Base-by-base conservation (phyloP, 2,113 vertebrate genomes). In the Oreochromis tanganicae region DNA sequence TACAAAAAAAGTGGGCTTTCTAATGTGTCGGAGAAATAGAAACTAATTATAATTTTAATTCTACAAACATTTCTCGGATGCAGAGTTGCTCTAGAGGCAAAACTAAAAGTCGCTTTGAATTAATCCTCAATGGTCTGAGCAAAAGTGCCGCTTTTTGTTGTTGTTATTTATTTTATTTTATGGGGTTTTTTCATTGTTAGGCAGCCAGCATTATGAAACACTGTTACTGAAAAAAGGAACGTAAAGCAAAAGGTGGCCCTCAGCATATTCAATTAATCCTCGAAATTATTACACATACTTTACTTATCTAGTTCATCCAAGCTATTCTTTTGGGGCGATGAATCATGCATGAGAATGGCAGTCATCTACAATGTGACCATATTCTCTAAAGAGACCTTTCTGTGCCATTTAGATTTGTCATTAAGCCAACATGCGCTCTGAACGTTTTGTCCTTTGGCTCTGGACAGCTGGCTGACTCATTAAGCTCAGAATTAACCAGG, bases 31-130 rank as follows among this genome's bases (percentile, higher is more conserved):
- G 54, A 59, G 61, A 41, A 86, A 88, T 50, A 81, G 81, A 92
- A 55, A 59, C 63, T 87, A 88, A 92, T 94, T 90, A 84, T 52
- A 87, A 85, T 82, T 88, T 87, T 78, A 55, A 54, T 83, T 87
- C 87, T 27, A 82, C 81, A 93, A 89, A 89, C 36, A 91, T 78
- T 86, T 88, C 24, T 79, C 43, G 16, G 38, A 87, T 66, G 81
- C 61, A 57, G 59, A 83, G 86, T 87, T 50, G 81, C 56, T 85
- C 81, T 85, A 83, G 29, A 82, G 61, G 55, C 54, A 36, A 43
- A 83, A 19, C 14, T 66, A 85, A 85, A 83, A 82, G 3, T 63
- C 29, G 21, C 36, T 85, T 85, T 81, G 85, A 88, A 83, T 87
- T 85, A 80, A 89, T 94, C 87, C 89, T 91, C 75, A 73, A 68